phyloP scores from a whole-genome alignment of 2,113 vertebrate genomes.

The Microcebus ravelobensis region DNA sequence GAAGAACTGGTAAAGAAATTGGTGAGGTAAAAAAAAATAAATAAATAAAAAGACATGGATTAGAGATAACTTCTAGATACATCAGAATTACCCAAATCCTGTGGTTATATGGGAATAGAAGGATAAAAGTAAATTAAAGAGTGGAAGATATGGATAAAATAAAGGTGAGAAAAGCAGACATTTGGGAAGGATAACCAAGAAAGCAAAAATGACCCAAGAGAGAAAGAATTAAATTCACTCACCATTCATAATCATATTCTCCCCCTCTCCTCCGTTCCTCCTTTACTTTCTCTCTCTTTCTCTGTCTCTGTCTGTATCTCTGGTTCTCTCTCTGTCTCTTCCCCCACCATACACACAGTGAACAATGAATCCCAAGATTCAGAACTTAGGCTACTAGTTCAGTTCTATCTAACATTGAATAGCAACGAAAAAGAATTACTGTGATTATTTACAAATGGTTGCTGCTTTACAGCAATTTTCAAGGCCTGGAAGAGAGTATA shows the following conservation, averaged over 20 bases:
- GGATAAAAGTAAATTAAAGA: not conserved
- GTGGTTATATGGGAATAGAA: not conserved
- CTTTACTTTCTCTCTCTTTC: rapidly evolving
- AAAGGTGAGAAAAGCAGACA: not conserved
- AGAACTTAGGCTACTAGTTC: not conserved
- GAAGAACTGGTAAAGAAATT: not conserved
- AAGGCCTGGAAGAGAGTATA: not conserved
- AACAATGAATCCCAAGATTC: not conserved
- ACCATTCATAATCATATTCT: not conserved
- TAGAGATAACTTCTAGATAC: not conserved
- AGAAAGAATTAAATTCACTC: not conserved
- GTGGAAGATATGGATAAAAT: not conserved
- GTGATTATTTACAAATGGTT: not conserved
- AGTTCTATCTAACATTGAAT: not conserved
- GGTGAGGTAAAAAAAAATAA: not conserved
- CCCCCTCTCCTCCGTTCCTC: rapidly evolving
- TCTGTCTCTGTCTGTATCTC: not conserved
- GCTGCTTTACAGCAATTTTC: not conserved
- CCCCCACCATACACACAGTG: not conserved
- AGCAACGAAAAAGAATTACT: not conserved
- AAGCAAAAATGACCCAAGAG: not conserved
- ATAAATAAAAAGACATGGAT: not conserved
- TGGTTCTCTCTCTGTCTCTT: not conserved
- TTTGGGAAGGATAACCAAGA: not conserved
- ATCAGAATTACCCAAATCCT: not conserved